A percentile compares a stretch with the other conserved stretches of the same genome.
Conservation (phyloP, 23 tunicate genomes). For the Diplosoma virens region DNA sequence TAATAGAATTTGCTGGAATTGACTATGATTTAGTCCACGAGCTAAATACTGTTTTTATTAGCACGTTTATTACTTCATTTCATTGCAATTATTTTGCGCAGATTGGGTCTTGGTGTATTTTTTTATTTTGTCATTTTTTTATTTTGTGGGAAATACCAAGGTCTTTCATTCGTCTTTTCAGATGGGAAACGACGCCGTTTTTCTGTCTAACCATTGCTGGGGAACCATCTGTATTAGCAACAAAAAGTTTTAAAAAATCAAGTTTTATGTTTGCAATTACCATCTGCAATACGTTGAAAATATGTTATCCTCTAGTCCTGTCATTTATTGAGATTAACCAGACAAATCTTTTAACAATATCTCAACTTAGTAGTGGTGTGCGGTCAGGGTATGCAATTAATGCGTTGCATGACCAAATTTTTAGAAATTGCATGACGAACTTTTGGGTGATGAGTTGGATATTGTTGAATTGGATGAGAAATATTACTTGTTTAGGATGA, state of each 20-base stretch:
- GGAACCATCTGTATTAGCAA: background rate
- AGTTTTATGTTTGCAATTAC: background rate
- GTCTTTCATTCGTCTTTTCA: background rate
- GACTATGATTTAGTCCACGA: background rate
- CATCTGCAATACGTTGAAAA: background rate
- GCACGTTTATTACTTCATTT: background rate
- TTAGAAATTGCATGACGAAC: no score
- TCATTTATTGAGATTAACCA: background rate
- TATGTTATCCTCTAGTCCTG: background rate
- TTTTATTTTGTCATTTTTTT: no score
- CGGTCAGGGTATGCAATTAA: background rate
- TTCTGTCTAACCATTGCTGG: background rate
- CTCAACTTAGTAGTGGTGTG: background rate
- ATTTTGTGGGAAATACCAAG: background rate
- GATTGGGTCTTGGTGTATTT: no score
- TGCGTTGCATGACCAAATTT: no score
- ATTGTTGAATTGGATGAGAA: no score
- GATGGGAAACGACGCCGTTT: background rate
- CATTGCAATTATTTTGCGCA: no score
- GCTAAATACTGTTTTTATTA: background rate
- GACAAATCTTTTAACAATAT: background rate
- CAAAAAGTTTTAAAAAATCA: background rate
- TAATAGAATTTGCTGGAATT: background rate
- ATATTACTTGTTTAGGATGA: no score
- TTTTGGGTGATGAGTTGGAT: no score